Evolutionary conservation across 2,113 vertebrate species (phyloP).

Genomic region (Tenrec ecaudatus): DNA sequence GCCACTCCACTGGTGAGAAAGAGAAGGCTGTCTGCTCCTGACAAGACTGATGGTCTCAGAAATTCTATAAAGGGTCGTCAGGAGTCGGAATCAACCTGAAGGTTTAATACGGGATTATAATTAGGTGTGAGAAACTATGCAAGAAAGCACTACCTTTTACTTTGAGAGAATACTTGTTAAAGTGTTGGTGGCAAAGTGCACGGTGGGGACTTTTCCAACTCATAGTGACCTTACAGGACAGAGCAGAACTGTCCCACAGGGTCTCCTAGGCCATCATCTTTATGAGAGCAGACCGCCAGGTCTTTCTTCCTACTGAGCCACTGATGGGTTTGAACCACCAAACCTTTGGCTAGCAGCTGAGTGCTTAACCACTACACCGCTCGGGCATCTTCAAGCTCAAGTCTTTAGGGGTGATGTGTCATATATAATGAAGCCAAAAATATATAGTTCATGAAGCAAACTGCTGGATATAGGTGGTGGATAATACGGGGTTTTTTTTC

Average conservation of each 20-base stretch:
- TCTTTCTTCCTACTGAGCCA: neutral
- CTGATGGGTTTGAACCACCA: neutral
- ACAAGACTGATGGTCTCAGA: no score
- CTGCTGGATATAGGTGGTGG: neutral
- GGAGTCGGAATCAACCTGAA: no score
- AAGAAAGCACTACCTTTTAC: neutral
- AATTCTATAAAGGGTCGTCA: no score
- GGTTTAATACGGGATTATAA: neutral
- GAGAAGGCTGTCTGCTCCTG: no score
- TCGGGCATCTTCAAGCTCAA: neutral
- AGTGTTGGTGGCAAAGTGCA: neutral
- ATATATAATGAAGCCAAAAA: neutral
- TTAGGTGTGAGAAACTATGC: neutral
- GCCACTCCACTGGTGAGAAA: no score
- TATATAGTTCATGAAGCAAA: neutral
- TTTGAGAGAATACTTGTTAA: neutral
- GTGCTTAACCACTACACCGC: neutral
- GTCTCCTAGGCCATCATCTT: neutral
- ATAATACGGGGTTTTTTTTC: neutral
- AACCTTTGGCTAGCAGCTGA: neutral
- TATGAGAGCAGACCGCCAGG: neutral
- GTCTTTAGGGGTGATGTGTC: no score
- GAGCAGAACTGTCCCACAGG: neutral
- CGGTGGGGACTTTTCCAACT: neutral
- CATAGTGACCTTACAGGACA: neutral